Conservation (phyloP, 1,140 invertebrate species). For the Neotoxoptera formosana region DNA sequence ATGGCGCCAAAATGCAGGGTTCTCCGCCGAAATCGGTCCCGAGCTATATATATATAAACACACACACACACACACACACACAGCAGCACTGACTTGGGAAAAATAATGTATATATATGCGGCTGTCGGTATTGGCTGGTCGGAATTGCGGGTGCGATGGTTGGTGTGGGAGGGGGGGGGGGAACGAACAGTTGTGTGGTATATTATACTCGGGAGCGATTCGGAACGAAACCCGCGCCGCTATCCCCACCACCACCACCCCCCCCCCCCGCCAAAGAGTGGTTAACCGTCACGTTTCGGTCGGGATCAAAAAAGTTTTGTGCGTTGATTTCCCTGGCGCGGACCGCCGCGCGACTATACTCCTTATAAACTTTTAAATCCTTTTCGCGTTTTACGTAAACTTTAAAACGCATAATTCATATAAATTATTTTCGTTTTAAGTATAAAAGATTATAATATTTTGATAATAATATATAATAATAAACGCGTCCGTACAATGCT, state of each 20-base stretch:
- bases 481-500: background rate
- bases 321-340: constrained; percentile 21
- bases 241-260: too few relatives aligned
- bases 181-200: background rate
- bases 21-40: background rate
- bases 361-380: constrained; percentile 26
- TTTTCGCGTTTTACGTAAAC: constrained; percentile 38
- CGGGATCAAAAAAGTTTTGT: constrained; percentile 38
- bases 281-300: constrained; percentile 45
- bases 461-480: constrained; percentile 17
- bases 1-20: constrained; percentile 14
- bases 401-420: constrained; percentile 45
- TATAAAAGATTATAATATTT: constrained; percentile 9
- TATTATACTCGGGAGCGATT: constrained; percentile 17
- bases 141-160: background rate
- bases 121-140: background rate
- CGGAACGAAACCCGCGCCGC: background rate
- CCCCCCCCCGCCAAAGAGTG: background rate
- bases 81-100: background rate
- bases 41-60: background rate
- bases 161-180: background rate
- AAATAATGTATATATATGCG: background rate
- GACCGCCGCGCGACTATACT: background rate
- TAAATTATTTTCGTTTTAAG: constrained; percentile 40
- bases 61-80: background rate